These are phyloP conservation scores for Benitochromis conjunctus DNA, from an alignment of 2,113 vertebrate genomes.

Conservation along the genomic window DNA sequence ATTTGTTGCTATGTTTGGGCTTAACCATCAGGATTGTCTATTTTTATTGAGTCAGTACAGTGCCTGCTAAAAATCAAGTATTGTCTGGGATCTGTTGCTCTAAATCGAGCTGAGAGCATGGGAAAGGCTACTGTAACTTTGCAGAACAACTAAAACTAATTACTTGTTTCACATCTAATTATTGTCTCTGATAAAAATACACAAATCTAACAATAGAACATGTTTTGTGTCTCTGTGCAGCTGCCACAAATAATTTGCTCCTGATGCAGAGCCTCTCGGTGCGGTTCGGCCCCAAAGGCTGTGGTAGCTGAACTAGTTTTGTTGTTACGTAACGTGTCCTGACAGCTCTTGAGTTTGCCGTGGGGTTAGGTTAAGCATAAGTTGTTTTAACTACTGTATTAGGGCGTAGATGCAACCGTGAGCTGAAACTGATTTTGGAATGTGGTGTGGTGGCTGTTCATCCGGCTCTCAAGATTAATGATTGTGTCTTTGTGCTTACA, in stretches of 20 bases:
- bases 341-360: not conserved
- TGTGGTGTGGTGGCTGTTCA: not conserved
- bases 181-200: not conserved
- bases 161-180: not conserved
- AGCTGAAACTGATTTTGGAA: not conserved
- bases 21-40: not conserved
- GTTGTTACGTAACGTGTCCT: not conserved
- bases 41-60: not conserved
- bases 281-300: not conserved
- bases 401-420: not conserved
- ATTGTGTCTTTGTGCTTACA: not conserved
- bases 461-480: not conserved
- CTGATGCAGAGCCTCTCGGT: not conserved
- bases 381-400: not conserved
- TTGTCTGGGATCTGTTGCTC: not conserved
- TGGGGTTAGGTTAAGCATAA: not conserved
- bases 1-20: not conserved
- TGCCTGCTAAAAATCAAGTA: not conserved
- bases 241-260: conserved; percentile 25
- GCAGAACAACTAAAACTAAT: not conserved
- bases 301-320: conserved; percentile 5
- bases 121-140: not conserved
- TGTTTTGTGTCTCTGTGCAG: not conserved
- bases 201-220: not conserved
- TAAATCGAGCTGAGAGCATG: not conserved